Conservation (phyloP, 2,888 invertebrate species). For the Microctonus aethiopoides region DNA sequence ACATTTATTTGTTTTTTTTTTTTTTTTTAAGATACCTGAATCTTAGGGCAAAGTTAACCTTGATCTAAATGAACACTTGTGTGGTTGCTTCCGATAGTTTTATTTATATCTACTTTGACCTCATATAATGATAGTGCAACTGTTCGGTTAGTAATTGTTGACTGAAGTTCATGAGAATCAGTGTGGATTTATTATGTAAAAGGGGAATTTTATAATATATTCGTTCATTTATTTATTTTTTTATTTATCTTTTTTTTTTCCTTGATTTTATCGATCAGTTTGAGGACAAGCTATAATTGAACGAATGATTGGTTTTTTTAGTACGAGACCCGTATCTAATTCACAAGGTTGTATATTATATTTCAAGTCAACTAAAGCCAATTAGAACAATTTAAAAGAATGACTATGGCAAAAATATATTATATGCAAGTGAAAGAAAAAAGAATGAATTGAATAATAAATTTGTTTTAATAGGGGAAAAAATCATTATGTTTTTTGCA, state of each 20-base stretch:
- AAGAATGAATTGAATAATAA: not conserved
- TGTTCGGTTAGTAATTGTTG: not conserved
- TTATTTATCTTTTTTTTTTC: too few species aligned
- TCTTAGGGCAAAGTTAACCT: conserved; percentile 30
- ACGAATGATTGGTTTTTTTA: not conserved
- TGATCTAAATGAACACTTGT: conserved; percentile 35
- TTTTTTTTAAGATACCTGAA: conserved; percentile 15
- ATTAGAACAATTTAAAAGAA: not conserved
- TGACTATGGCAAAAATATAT: not conserved
- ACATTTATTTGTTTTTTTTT: conserved; percentile 4
- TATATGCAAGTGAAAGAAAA: not conserved
- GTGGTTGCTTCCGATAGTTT: conserved; percentile 31
- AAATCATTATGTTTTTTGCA: not conserved
- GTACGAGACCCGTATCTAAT: not conserved
- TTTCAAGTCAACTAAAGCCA: not conserved
- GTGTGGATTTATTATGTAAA: not conserved
- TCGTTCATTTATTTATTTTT: not conserved
- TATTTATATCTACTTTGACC: conserved; percentile 42
- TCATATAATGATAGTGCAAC: conserved; percentile 39
- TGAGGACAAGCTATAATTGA: not conserved
- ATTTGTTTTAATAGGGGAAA: not conserved
- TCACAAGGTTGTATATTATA: not conserved
- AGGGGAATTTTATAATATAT: not conserved
- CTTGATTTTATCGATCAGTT: not conserved
- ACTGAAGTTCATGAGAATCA: not conserved